Evolutionary conservation across 2,113 vertebrate species (phyloP), one percentile per base, ranked within the genome.

Genomic region (Albula goreensis): DNA sequence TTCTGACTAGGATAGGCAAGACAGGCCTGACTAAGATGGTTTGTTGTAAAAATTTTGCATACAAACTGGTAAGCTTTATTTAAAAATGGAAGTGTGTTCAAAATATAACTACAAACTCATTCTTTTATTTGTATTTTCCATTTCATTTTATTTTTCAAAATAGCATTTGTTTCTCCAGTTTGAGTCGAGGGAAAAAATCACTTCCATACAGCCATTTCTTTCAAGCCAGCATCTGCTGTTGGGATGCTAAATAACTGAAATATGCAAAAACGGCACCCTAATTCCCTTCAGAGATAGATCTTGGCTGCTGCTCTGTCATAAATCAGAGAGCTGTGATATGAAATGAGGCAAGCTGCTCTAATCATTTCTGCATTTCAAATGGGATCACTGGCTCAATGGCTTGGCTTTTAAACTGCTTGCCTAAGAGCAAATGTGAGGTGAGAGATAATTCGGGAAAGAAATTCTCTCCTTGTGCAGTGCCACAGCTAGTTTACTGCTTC

Each of bases 281-380:
- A 99, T 98, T 99, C 98, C 98, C 97, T 97, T 98, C 96, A 96
- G 97, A 99, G 98, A 99, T 99, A 97, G 96, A 99, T 99, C 98
- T 98, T 99, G 98, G 98, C 97, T 97, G 96, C 96, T 96, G 98
- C 97, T 97, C 97, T 98, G 98, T 99, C 98, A 98, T 98, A 98
- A 99, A 99, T 99, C 98, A 98, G 97, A 99, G 97, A 97, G 97
- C 99, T 99, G 97, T 96, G 97, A 98, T 99, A 98, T 98, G 97
- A 99, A 99, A 98, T 98, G 98, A 99, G 97, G 97, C 97, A 97
- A 97, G 97, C 97, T 97, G 97, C 98, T 99, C 98, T 99, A 99
- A 99, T 99, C 98, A 99, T 99, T 99, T 98, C 98, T 99, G 98
- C 98, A 99, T 99, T 99, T 99, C 98, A 99, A 99, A 99, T 99